Base-by-base conservation (phyloP, 2,113 vertebrate species). In the Psittacara wagleri region DNA sequence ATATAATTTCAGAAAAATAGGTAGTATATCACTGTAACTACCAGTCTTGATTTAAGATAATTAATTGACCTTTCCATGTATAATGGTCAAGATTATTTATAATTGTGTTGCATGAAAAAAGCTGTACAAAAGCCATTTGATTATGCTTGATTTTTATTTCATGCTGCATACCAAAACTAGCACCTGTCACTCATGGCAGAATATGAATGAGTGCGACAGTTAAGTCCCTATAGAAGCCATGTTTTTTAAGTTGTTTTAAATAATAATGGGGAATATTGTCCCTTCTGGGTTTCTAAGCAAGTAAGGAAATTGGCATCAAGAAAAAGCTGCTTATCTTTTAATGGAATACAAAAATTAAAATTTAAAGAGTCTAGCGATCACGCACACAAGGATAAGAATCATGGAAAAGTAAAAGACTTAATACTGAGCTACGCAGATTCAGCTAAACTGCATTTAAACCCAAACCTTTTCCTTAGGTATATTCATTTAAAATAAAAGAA, bases 1-100 rank as follows among this genome's bases (percentile, higher is more conserved):
- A 94, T 66, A 89, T 37, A 90, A 90, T 95, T 97, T 96, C 88
- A 86, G 25, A 85, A 83, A 98, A 94, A 82, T 69, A 93, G 13
- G 23, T 69, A 62, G n/a, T 17, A 8, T 79, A 86, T 94, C 43
- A 83, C 13, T 18, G 23, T 59, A 93, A 82, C 54, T 86, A 64
- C 46, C 83, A 64, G 63, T 86, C 70, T 68, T 86, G 62, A 90
- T 94, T 95, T 93, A 80, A 86, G 94, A 90, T 93, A 94, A 94
- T 81, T 48, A 96, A 94, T 72, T 86, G 69, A 88, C 33, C 48
- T 96, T 86, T 94, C 51, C 13, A 15, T 39, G 49, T 68, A 61
- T 90, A 94, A 82, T 82, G 43, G 49, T 94, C 43, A 94, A 85
- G 86, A 94, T 96, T 24, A 92, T 87, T 95, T 92, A 76, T 92